Base-by-base conservation (phyloP, 2,888 invertebrate species). In the Hemistola chrysoprasaria region DNA sequence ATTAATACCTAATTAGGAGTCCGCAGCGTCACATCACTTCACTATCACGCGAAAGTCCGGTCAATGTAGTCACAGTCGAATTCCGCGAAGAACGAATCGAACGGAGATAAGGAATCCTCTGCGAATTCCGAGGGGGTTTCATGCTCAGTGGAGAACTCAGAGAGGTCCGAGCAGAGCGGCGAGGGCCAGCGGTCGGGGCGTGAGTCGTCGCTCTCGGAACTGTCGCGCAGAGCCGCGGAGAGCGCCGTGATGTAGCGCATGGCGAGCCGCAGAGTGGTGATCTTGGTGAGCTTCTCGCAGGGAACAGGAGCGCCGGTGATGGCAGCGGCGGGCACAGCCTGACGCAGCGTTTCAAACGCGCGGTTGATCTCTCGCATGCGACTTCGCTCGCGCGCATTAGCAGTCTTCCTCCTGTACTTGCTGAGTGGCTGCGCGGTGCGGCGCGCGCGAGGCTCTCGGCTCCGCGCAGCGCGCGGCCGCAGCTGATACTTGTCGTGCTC, bases 341-440 rank as follows among this genome's bases (percentile, higher is more conserved):
- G 90, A 11, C 96, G 90, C 5, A 97, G 87, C 1, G 93, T 91
- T 70, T 97, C 97, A 78, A 97, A 97, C 0, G 97, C 97, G 45
- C 92, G 91, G 82, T 97, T 97, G 59, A 97, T 97, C 73, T 97
- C 97, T 31, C 95, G 90, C 97, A 97, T 97, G 39, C 97, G 91
- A 53, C 93, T 94, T 21, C 97, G 80, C 67, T 97, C 97, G 20
- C 97, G 83, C 0, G 96, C 96, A 83, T 97, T 97, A 7, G 97
- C 97, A 0, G 96, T 96, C 89, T 95, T 95, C 59, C 97, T 90
- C 11, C 97, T 90, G 83, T 97, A 97, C 78, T 97, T 97, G 87
- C 96, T 96, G 57, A 97, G 90, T 7, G 94, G 94, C 39, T 93
- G 93, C 11, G 93, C 91, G 69, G 93, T 90, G 57, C 92, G 90